Conservation (phyloP, 2,888 invertebrate species). For the Plagodis pulveraria region DNA sequence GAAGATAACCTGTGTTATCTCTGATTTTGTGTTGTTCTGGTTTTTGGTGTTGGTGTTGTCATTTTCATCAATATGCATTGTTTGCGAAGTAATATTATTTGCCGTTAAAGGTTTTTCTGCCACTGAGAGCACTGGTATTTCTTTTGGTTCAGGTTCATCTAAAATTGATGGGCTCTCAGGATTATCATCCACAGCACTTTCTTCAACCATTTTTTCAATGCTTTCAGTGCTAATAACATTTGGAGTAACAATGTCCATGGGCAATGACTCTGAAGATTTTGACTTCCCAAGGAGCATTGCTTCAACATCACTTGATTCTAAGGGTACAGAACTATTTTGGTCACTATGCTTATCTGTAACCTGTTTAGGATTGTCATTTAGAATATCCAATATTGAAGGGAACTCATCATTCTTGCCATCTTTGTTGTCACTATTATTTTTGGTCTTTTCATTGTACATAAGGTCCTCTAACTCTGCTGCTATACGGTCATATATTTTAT, state of each 20-base stretch:
- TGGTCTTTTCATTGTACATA: constrained; percentile 73
- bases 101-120: constrained; percentile 23
- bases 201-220: constrained; percentile 12
- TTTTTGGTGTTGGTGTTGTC: constrained; percentile 39
- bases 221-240: constrained; percentile 38
- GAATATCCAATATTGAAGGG: constrained; percentile 80
- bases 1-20: constrained; percentile 69
- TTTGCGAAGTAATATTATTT: constrained; percentile 23
- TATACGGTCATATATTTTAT: constrained; percentile 80
- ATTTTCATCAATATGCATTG: constrained; percentile 38
- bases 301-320: constrained; percentile 78
- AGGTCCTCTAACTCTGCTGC: constrained; percentile 80
- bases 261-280: constrained; percentile 45
- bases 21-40: constrained; percentile 34
- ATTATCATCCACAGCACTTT: constrained; percentile 46
- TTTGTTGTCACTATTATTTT: constrained; percentile 53
- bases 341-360: constrained; percentile 45
- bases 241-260: constrained; percentile 65
- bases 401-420: constrained; percentile 74
- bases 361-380: constrained; percentile 63
- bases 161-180: constrained; percentile 75
- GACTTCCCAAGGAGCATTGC: constrained; percentile 74
- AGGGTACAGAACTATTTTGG: constrained; percentile 54
- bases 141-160: constrained; percentile 54
- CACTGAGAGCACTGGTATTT: constrained; percentile 26